Evolutionary conservation across 1,140 invertebrate species (phyloP).

Genomic region (Plodia interpunctella): DNA sequence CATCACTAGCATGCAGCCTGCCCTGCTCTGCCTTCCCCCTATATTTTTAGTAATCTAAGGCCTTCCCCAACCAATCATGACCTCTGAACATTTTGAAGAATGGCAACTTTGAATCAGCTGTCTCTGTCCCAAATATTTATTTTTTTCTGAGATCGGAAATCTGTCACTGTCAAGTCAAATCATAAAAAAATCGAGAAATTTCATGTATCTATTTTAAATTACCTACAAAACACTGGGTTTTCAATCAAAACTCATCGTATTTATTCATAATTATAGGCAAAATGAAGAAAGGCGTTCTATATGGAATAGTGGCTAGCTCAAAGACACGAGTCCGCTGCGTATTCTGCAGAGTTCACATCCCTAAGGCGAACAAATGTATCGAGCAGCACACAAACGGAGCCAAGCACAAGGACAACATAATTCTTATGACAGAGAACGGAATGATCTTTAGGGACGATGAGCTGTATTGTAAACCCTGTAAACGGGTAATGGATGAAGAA

Average conservation of each 20-base stretch:
- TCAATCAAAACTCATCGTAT: not conserved
- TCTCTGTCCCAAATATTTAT: no score
- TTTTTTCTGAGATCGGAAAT: no score
- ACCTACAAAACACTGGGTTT: conserved; percentile 1
- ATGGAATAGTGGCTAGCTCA: conserved; percentile 44
- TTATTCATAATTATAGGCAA: not conserved
- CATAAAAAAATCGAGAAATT: conserved; percentile 30
- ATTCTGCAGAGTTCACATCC: conserved; percentile 54
- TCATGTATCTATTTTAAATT: conserved; percentile 16
- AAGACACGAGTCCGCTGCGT: conserved; percentile 52
- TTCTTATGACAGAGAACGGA: conserved; percentile 46
- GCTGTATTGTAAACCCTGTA: conserved; percentile 50
- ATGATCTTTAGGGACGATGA: conserved; percentile 33
- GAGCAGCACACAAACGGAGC: conserved; percentile 55
- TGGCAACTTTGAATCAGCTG: no score
- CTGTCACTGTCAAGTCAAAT: conserved; percentile 11
- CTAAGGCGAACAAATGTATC: conserved; percentile 55
- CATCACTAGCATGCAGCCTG: no score
- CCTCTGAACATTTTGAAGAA: no score
- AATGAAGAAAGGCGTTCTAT: conserved; percentile 46
- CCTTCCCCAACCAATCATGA: no score
- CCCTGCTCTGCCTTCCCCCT: no score
- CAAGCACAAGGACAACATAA: conserved; percentile 55
- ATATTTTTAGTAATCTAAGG: no score
- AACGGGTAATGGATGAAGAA: conserved; percentile 28